Evolutionary conservation across 2,113 vertebrate species (phyloP).

Genomic region (Mirounga angustirostris): DNA sequence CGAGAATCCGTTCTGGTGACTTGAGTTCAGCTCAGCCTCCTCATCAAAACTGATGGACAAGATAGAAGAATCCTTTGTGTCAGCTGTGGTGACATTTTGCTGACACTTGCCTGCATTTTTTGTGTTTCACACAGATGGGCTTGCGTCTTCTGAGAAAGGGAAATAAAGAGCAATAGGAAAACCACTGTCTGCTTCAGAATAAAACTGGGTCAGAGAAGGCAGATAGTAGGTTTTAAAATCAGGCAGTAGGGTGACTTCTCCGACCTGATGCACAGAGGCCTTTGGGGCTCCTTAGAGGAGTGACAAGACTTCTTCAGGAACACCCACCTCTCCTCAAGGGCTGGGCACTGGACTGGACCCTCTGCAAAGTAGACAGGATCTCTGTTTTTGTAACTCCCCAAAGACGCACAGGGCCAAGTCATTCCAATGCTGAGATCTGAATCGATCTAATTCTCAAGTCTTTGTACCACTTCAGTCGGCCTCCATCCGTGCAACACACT

Average conservation of each 20-base stretch:
- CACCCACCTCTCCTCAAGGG: background rate
- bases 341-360: background rate
- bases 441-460: background rate
- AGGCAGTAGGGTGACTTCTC: background rate
- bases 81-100: slow-evolving; percentile 52
- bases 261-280: background rate
- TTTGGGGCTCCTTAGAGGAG: background rate
- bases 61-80: background rate
- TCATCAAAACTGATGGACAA: background rate
- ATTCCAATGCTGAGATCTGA: background rate
- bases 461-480: background rate
- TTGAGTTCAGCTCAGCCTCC: background rate
- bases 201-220: slow-evolving; percentile 28
- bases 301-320: background rate
- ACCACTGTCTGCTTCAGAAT: slow-evolving; percentile 1
- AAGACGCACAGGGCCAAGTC: background rate
- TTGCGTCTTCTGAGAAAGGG: slow-evolving; percentile 17
- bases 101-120: background rate
- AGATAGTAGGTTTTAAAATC: background rate
- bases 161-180: slow-evolving; percentile 14
- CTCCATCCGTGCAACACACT: background rate
- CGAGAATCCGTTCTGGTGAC: background rate
- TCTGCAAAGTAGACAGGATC: background rate
- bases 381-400: slow-evolving; percentile 4
- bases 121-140: slow-evolving; percentile 16